phyloP scores from a whole-genome alignment of 1,140 invertebrate genomes.

The Drosophila lini region DNA sequence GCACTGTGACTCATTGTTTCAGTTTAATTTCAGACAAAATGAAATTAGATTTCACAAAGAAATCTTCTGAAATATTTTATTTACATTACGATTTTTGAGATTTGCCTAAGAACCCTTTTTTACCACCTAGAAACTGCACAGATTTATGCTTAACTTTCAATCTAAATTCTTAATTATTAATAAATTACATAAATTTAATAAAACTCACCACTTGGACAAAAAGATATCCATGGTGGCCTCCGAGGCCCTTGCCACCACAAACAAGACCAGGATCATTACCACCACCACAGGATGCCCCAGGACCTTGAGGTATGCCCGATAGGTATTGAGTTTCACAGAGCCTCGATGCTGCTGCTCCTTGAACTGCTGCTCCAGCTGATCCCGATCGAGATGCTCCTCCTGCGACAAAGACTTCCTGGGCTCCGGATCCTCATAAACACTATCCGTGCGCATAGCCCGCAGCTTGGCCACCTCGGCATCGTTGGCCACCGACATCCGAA shows the following conservation, averaged over 20 bases:
- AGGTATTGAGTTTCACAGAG: conserved; percentile 86
- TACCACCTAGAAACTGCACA: not conserved
- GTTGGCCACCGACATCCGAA: conserved; percentile 72
- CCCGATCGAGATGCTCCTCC: conserved; percentile 51
- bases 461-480: conserved; percentile 63
- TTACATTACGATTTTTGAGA: too few relatives aligned
- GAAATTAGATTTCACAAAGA: not conserved
- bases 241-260: conserved; percentile 88
- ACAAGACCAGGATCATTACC: conserved; percentile 86
- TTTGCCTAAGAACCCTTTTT: too few relatives aligned
- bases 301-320: conserved; percentile 88
- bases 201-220: conserved; percentile 88
- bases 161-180: not conserved
- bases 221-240: conserved; percentile 91
- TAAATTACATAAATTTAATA: not conserved
- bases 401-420: conserved; percentile 37
- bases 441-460: conserved; percentile 45
- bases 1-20: conserved; percentile 4
- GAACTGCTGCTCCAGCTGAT: conserved; percentile 64
- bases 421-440: conserved; percentile 62
- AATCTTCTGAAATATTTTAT: too few relatives aligned
- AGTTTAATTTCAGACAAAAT: not conserved
- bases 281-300: conserved; percentile 88
- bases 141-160: not conserved
- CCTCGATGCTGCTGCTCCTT: conserved; percentile 84